Conservation (phyloP, 2,888 invertebrate species). For the Helleia helle region DNA sequence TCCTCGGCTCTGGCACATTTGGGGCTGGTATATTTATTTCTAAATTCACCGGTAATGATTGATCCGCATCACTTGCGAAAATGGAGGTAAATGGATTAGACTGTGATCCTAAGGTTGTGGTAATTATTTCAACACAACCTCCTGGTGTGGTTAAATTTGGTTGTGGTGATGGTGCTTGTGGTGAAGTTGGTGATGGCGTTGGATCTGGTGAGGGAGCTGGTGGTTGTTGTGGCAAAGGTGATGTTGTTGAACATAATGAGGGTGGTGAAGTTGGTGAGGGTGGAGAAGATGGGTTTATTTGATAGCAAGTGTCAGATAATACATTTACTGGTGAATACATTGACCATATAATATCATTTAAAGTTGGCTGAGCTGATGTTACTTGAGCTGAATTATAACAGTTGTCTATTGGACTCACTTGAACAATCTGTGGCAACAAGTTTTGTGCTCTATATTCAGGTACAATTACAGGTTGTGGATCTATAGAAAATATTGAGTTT, state of each 20-base stretch:
- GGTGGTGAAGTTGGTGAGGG: not conserved
- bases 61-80: constrained; percentile 10
- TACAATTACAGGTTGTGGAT: too few species aligned
- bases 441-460: too few species aligned
- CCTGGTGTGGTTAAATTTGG: not conserved
- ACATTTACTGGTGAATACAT: not conserved
- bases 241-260: not conserved
- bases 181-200: not conserved
- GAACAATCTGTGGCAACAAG: too few species aligned
- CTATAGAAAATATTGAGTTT: not conserved
- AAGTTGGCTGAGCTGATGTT: not conserved
- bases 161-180: not conserved
- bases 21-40: constrained; percentile 38
- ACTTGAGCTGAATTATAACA: not conserved
- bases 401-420: too few species aligned
- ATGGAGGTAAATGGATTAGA: not conserved
- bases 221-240: not conserved
- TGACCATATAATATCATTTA: not conserved
- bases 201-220: not conserved
- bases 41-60: constrained; percentile 34
- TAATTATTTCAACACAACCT: not conserved
- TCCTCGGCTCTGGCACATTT: constrained; percentile 27
- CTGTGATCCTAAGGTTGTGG: not conserved
- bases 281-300: not conserved
- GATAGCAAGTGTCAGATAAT: not conserved